A percentile compares a stretch with the other conserved stretches of the same genome.
Conservation (phyloP, 2,113 vertebrate genomes). For the Bostrychus sinensis region DNA sequence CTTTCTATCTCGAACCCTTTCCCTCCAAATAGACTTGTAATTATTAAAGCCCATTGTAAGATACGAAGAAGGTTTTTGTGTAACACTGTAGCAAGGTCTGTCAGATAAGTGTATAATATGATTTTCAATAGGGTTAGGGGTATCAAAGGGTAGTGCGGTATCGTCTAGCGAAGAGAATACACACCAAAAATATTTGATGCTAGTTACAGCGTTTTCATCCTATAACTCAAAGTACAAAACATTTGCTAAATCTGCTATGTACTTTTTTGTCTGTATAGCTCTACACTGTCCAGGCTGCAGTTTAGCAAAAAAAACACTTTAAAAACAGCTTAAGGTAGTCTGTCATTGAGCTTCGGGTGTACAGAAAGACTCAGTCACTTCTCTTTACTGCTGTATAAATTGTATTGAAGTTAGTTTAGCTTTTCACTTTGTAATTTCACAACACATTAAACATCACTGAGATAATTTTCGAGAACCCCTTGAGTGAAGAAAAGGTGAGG, state of each 20-base stretch:
- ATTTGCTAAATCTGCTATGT: slow-evolving; percentile 65
- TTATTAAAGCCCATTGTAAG: slow-evolving; percentile 70
- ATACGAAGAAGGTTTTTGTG: slow-evolving; percentile 75
- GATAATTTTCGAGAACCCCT: slow-evolving; percentile 23
- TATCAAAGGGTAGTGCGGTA: slow-evolving; percentile 52
- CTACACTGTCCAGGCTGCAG: slow-evolving; percentile 54
- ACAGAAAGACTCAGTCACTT: slow-evolving; percentile 46
- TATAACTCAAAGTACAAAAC: slow-evolving; percentile 42
- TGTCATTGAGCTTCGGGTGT: slow-evolving; percentile 59
- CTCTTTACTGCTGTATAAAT: slow-evolving; percentile 62
- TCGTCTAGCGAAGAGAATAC: slow-evolving; percentile 69
- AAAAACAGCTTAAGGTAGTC: slow-evolving; percentile 52
- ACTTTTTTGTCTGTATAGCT: slow-evolving; percentile 71
- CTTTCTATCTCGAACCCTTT: slow-evolving; percentile 4
- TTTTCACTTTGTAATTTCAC: slow-evolving; percentile 51
- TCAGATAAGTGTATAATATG: slow-evolving; percentile 70
- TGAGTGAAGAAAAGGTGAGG: slow-evolving; percentile 6
- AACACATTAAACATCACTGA: slow-evolving; percentile 12
- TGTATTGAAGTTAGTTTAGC: slow-evolving; percentile 59
- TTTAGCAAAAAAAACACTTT: slow-evolving; percentile 49
- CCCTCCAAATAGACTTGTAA: slow-evolving; percentile 70
- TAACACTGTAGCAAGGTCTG: slow-evolving; percentile 74
- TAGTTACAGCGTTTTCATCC: slow-evolving; percentile 51
- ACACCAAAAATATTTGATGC: slow-evolving; percentile 69
- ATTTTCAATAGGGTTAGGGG: slow-evolving; percentile 61